These are phyloP conservation scores for Arge pagana DNA, from an alignment of 2,888 invertebrate species.

Conservation along the genomic window DNA sequence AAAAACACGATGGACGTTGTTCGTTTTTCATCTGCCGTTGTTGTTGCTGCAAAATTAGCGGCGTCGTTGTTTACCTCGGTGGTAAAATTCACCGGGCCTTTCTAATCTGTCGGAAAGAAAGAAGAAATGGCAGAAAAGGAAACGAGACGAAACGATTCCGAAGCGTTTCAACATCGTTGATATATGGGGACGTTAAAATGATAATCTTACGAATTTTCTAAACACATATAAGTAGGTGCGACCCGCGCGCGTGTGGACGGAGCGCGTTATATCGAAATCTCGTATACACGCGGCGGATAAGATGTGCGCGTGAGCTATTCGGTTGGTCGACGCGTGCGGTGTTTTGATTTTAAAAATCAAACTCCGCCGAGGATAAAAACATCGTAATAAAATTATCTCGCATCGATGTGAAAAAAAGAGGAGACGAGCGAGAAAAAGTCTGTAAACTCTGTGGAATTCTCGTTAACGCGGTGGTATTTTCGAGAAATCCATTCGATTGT, in stretches of 20 bases:
- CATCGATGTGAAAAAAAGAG: background rate
- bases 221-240: no score
- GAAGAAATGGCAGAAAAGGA: slow-evolving; percentile 11
- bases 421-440: background rate
- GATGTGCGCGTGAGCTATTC: no score
- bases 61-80: no score
- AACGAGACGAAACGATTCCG: background rate
- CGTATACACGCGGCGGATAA: background rate
- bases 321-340: no score
- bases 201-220: slow-evolving; percentile 18
- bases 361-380: slow-evolving; percentile 10
- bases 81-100: no score
- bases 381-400: slow-evolving; percentile 17
- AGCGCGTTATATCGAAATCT: slow-evolving; percentile 2
- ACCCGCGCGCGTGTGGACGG: background rate
- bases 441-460: no score
- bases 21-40: no score
- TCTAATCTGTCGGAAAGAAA: slow-evolving; percentile 13
- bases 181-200: slow-evolving; percentile 17
- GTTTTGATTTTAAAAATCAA: slow-evolving; percentile 18
- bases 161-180: slow-evolving; percentile 10
- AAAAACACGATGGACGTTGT: no score
- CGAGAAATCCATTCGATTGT: no score
- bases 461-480: no score
- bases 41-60: no score